Conservation (phyloP, 2,797 vertebrate genomes). For the Sarcophilus harrisii region DNA sequence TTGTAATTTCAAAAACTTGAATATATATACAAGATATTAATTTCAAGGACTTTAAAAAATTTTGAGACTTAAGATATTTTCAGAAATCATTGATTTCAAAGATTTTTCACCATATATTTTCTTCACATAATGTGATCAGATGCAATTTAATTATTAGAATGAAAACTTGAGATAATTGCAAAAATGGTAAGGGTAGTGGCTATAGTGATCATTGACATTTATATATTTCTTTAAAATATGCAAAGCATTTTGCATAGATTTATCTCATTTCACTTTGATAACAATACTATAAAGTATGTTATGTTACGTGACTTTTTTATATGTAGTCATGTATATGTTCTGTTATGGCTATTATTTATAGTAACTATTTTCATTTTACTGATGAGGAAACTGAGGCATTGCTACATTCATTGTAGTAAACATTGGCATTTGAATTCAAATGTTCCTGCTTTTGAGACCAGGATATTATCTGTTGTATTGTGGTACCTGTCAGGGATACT, state of each 20-base stretch:
- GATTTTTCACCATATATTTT: constrained; percentile 14
- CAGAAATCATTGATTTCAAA: constrained; percentile 48
- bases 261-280: neutral
- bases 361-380: neutral
- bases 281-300: neutral
- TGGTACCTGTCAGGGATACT: too few relatives aligned
- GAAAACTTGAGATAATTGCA: constrained; percentile 21
- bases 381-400: too few relatives aligned
- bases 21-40: constrained; percentile 29
- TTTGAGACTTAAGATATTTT: constrained; percentile 38
- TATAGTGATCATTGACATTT: neutral
- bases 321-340: neutral
- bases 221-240: neutral
- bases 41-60: constrained; percentile 13
- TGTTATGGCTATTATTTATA: neutral
- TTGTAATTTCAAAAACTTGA: neutral
- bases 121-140: neutral
- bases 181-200: neutral
- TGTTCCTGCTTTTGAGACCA: too few relatives aligned
- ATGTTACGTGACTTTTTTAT: neutral
- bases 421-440: too few relatives aligned
- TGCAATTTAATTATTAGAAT: neutral
- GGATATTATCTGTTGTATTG: too few relatives aligned
- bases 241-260: neutral
- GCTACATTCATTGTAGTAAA: too few relatives aligned